Conservation (phyloP, 2,113 vertebrate species). For the Pseudois nayaur region DNA sequence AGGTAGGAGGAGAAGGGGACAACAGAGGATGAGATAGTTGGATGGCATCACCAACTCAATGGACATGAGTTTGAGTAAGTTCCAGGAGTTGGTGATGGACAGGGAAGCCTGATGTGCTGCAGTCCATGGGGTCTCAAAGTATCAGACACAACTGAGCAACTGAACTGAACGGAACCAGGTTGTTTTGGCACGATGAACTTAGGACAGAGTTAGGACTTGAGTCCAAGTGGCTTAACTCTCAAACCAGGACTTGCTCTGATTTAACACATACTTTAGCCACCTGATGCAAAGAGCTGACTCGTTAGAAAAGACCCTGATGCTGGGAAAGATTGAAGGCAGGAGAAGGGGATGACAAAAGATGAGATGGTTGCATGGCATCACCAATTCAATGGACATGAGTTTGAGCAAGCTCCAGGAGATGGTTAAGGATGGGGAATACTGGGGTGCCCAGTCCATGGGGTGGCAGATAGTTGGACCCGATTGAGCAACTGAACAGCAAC, state of each 20-base stretch:
- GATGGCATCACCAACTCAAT: neutral
- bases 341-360: neutral
- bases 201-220: neutral
- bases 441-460: neutral
- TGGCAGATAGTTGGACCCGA: rapidly evolving
- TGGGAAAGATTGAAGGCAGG: neutral
- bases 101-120: rapidly evolving
- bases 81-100: neutral
- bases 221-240: neutral
- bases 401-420: neutral
- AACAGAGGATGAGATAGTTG: neutral
- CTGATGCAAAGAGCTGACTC: neutral
- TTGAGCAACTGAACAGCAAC: neutral
- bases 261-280: neutral
- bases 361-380: neutral
- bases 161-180: neutral
- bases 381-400: neutral
- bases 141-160: neutral
- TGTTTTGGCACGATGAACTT: neutral
- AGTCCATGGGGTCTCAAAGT: neutral
- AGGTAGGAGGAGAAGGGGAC: neutral
- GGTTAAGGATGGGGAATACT: neutral
- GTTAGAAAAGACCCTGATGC: neutral
- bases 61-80: neutral
- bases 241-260: neutral